These are phyloP conservation scores for Teleogryllus oceanicus DNA, from an alignment of 2,888 invertebrate genomes.

Conservation along the genomic window DNA sequence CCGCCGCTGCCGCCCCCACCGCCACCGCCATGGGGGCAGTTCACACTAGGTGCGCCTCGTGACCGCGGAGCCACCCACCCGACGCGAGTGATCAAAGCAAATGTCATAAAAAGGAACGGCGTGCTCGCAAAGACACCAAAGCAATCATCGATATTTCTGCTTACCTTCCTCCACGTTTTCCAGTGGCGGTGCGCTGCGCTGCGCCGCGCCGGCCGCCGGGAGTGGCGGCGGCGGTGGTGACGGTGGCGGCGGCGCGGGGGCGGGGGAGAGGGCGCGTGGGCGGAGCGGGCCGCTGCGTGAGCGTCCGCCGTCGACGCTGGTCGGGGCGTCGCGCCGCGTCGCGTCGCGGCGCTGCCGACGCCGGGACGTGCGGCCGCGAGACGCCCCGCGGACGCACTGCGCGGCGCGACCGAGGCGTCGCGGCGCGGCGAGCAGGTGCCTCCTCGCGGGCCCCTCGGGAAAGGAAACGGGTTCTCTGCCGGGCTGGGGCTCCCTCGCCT, in stretches of 20 bases:
- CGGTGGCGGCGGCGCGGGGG: not conserved
- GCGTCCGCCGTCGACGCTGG: not conserved
- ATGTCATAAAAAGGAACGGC: conserved; percentile 25
- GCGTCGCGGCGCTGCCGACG: not conserved
- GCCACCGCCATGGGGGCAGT: not conserved
- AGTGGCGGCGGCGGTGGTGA: not conserved
- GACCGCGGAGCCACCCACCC: not conserved
- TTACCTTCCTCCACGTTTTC: not conserved
- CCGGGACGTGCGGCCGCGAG: not conserved
- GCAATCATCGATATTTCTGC: conserved; percentile 20
- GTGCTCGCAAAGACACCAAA: conserved; percentile 11
- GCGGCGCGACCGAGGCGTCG: too few species aligned
- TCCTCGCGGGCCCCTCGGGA: too few species aligned
- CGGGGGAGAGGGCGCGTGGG: too few species aligned
- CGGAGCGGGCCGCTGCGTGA: too few species aligned
- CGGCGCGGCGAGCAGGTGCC: too few species aligned
- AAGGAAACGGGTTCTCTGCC: too few species aligned
- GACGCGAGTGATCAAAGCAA: conserved; percentile 10
- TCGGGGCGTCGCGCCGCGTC: not conserved
- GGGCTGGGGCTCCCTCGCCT: too few species aligned
- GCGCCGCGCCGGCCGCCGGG: not conserved
- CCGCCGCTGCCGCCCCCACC: not conserved
- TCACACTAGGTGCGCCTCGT: not conserved
- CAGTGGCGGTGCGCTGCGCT: not conserved
- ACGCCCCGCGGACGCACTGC: not conserved